Evolutionary conservation across 1,140 invertebrate genomes (phyloP), one percentile per base, ranked within the genome.

Genomic region (Cydia strobilella): DNA sequence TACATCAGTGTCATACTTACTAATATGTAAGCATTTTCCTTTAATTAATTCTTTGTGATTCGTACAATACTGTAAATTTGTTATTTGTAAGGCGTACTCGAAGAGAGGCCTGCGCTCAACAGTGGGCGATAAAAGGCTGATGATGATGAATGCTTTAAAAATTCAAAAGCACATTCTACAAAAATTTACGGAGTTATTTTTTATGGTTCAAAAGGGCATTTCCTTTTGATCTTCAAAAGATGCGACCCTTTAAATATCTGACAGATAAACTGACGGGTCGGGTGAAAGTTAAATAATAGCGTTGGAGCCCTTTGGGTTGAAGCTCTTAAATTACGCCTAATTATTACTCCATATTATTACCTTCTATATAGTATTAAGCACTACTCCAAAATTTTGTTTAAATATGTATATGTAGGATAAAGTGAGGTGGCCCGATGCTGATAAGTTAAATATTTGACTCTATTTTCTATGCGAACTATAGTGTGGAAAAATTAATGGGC

Each of bases 171-270:
- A 2, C 18, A 23, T 23, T 7, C 54, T 9, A 23, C 18, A 20
- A 2, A 59, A 59, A 12, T 59, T 59, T 9, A 20, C 15, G 0
- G 6, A 59, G 54, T 12, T 59, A 59, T 59, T 23, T 59, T 23
- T 51, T 59, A 20, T n/a, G 18, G 18, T 23, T 23, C 18, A 59
- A 59, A 59, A 9, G 51, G 51, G 6, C n/a, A 20, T 7, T 54
- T n/a, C 15, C n/a, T n/a, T 54, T 54, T 54, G 51, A 54, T 54
- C 51, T 54, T 54, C n/a, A 54, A 54, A 51, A 6, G 45, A 51
- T 51, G 45, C 45, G 45, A 51, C 45, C 45, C 45, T 51, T 51
- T 51, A 51, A 51, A 54, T 6, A 20, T 54, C 6, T 15, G 51
- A 54, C 51, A 54, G 51, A 18, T 9, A 20, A 54, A 6, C 15